Percentiles rank a stretch among this genome's conserved stretches.
phyloP scores from a whole-genome alignment of 2,113 vertebrate species.

The Euleptes europaea region DNA sequence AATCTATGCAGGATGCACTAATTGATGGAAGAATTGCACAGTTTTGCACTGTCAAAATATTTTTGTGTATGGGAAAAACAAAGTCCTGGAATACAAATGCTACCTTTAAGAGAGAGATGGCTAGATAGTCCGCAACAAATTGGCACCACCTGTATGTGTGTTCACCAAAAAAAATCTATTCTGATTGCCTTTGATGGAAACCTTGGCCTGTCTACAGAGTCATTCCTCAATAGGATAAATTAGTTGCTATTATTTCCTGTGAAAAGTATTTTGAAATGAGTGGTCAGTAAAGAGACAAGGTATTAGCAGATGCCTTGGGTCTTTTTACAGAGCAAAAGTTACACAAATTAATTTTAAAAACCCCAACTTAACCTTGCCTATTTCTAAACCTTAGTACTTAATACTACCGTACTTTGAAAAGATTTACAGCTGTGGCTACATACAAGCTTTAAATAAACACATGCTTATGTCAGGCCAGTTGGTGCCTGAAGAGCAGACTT shows the following conservation, averaged over 20 bases:
- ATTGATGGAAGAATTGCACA: not conserved
- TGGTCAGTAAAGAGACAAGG: not conserved
- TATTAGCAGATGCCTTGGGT: not conserved
- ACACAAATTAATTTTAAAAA: not conserved
- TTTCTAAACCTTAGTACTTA: not conserved
- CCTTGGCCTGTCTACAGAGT: not conserved
- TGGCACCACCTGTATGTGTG: not conserved
- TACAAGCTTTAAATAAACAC: not conserved
- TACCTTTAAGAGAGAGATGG: not conserved
- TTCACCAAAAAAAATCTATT: not conserved
- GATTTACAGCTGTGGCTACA: not conserved
- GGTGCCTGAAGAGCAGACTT: not conserved
- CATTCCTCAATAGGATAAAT: not conserved
- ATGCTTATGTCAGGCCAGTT: not conserved
- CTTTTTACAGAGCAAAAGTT: not conserved
- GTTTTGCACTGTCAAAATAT: not conserved
- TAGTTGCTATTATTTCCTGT: not conserved
- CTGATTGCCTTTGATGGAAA: not conserved
- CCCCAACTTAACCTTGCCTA: no score
- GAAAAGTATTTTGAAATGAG: not conserved
- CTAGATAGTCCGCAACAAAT: not conserved
- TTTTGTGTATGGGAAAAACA: not conserved
- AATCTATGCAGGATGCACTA: not conserved
- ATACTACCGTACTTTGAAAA: not conserved
- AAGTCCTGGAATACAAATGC: not conserved